Percentiles rank a stretch among this genome's conserved stretches.
phyloP scores from a whole-genome alignment of 2,797 vertebrate genomes.

The Xerus rutilus region DNA sequence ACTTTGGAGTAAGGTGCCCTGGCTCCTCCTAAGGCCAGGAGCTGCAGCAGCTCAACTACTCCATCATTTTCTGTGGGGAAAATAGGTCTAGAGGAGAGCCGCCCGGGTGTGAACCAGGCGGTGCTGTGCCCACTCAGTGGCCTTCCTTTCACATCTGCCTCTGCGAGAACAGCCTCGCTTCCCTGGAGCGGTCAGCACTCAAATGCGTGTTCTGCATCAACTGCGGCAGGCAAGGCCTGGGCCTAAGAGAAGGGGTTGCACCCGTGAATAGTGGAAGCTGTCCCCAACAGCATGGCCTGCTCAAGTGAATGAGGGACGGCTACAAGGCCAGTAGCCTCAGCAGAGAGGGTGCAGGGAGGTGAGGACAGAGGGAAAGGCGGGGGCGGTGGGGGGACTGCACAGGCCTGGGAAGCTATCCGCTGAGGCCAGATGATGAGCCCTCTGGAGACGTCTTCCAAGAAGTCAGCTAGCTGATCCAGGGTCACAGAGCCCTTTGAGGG shows the following conservation, averaged over 20 bases:
- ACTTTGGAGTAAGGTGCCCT: background rate
- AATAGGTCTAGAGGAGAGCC: background rate
- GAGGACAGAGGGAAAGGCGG: background rate
- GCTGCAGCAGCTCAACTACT: accelerated
- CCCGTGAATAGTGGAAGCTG: accelerated
- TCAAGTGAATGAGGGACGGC: accelerated
- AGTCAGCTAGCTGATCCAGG: background rate
- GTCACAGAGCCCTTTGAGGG: background rate
- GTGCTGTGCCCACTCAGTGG: background rate
- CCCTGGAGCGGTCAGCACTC: background rate
- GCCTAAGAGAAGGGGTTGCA: background rate
- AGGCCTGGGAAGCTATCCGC: background rate
- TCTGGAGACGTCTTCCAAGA: too few relatives aligned
- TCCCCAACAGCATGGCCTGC: background rate
- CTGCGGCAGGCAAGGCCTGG: accelerated
- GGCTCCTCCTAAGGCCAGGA: accelerated
- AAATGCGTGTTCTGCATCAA: too few relatives aligned
- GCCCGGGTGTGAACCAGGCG: accelerated
- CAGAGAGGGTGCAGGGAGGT: too few relatives aligned
- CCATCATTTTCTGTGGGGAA: background rate
- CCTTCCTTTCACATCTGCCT: background rate
- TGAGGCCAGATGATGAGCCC: too few relatives aligned
- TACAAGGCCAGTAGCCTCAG: background rate
- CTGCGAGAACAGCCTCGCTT: background rate
- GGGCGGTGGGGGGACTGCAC: accelerated